These are phyloP conservation scores for Eledona agricola DNA, from an alignment of 2,888 invertebrate species.

Conservation along the genomic window DNA sequence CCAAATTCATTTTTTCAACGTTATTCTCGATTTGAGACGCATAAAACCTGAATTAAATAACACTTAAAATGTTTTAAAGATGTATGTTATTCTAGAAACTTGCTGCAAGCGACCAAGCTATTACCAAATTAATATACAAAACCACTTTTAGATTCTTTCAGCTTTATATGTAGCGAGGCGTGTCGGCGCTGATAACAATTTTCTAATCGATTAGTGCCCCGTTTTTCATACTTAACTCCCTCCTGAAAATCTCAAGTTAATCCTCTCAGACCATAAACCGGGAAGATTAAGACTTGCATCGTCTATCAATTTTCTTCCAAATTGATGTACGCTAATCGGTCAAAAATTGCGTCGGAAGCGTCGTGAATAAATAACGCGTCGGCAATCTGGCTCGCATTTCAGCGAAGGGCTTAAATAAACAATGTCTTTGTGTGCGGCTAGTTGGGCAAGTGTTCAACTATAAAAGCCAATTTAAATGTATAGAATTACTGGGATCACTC, in stretches of 20 bases:
- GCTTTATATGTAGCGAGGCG: too few relatives aligned
- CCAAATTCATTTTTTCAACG: too few relatives aligned
- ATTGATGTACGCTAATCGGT: slow-evolving; percentile 8
- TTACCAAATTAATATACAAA: too few relatives aligned
- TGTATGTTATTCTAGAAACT: too few relatives aligned
- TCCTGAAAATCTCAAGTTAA: slow-evolving; percentile 24
- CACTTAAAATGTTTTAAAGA: too few relatives aligned
- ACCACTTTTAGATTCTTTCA: too few relatives aligned
- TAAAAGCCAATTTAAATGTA: slow-evolving; percentile 63
- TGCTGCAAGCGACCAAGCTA: too few relatives aligned
- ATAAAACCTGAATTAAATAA: too few relatives aligned
- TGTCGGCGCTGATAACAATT: too few relatives aligned
- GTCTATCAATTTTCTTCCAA: slow-evolving; percentile 21
- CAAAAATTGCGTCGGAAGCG: slow-evolving; percentile 9
- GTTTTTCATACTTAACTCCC: slow-evolving; percentile 24
- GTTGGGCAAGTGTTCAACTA: slow-evolving; percentile 47
- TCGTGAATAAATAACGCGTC: slow-evolving; percentile 26
- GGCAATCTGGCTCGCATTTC: slow-evolving; percentile 29
- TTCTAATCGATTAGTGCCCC: slow-evolving; percentile 10
- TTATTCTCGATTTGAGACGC: too few relatives aligned
- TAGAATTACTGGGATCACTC: slow-evolving; percentile 61
- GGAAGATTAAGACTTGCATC: slow-evolving; percentile 23
- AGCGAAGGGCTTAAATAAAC: slow-evolving; percentile 46
- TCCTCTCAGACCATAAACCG: slow-evolving; percentile 20
- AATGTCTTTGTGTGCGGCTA: slow-evolving; percentile 48